Evolutionary conservation across 2,797 vertebrate species (phyloP), one percentile per base, ranked within the genome.

Genomic region (Remorina albescens): DNA sequence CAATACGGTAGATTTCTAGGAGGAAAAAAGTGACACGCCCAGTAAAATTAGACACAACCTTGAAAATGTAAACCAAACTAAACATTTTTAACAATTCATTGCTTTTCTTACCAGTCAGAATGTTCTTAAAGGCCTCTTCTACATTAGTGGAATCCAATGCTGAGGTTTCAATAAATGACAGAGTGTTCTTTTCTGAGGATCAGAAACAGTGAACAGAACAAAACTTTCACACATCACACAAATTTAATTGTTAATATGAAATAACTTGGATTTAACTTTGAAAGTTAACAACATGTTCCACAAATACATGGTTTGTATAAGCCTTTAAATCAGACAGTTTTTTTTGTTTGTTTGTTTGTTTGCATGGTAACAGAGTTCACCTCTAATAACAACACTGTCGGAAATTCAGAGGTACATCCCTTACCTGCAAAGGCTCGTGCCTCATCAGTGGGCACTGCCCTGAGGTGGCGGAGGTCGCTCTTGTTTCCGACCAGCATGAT

Each of bases 401-500:
- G 8, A 41, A 61, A 32, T 30, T 30, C 2, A 2, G 11, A 30
- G 3, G 30, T 30, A 8, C 23, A 30, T 42, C 15, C 18, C 4
- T 13, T 62, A 98, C 97, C 97, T 93, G 97, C 93, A 0, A 97
- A 99, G 26, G 97, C 97, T 0, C 96, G 92, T 39, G 97, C 96
- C 91, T 99, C 97, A 0, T 99, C 97, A 0, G 97, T 99, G 85
- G 97, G 97, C 86, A 99, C 97, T 0, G 97, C 97, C 66, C 97
- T 89, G 44, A 99, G 95, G 74, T 99, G 97, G 54, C 97, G 96
- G 50, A 99, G 93, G 87, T 99, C 97, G 0, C 97, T 98, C 89
- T 99, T 99, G 93, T 99, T 99, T 28, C 97, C 97, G 83, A 99
- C 97, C 84, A 98, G 90, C 97, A 99, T 99, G 91, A 98, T 99